Base-by-base conservation (phyloP, 2,888 invertebrate species). In the Rhaphigaster nebulosa region DNA sequence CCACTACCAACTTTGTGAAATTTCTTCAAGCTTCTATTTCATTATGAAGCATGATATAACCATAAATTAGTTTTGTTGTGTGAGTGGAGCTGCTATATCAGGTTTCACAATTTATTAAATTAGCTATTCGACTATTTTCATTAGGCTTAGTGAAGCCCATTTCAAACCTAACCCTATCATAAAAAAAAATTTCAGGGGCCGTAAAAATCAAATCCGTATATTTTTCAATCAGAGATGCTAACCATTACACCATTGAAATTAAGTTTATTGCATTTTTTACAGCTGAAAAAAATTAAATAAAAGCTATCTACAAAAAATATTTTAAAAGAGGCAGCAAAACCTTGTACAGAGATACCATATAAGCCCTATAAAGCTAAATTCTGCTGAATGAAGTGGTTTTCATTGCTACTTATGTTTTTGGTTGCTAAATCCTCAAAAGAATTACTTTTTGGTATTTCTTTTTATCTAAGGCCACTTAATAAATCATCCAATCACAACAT, bases 381-480 rank as follows among this genome's bases (percentile, higher is more conserved):
- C 34, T 76, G 70, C 70, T 38, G 20, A 38, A 76, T 65, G 38
- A 38, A 76, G 29, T 76, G 70, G 5, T 20, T 76, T 29, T 76
- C 18, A 26, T 34, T 76, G 8, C 70, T 76, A 38, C 70, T 38
- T 76, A 38, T 76, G 38, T 76, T 76, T 76, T 76, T 38, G 18
- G 29, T 34, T 34, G 70, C 70, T 70, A 70, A 29, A 34, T 70
- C 18, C 18, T 70, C 70, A 70, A 34, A 18, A 76, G 20, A 76
- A 20, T 60, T 60, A 60, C n/a, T 12, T 60, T 29, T 60, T 76
- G 18, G 34, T 38, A 76, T 76, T 38, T 38, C 20, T 38, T 76
- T 76, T 76, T 76, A 76, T 38, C 70, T 76, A 76, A 76, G 70
- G 70, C 34, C 70, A 76, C 70, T 76, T 76, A 20, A 76, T 38